Conservation (phyloP, 2,888 invertebrate genomes). For the Alsophila aescularia region DNA sequence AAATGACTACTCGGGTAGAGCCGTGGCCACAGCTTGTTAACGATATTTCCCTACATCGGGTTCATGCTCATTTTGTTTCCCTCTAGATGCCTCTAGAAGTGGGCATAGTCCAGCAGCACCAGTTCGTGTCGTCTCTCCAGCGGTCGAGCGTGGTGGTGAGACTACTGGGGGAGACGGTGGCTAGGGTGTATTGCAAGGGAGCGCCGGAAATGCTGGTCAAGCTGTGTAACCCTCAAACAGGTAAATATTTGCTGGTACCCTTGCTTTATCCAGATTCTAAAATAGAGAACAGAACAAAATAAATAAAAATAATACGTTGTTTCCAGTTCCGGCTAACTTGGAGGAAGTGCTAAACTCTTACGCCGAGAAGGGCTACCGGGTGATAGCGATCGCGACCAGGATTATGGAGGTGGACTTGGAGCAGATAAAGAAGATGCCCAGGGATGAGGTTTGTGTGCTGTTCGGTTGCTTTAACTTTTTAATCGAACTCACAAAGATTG, state of each 20-base stretch:
- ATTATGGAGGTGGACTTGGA: slow-evolving; percentile 88
- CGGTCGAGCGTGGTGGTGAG: slow-evolving; percentile 95
- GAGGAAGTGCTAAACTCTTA: slow-evolving; percentile 91
- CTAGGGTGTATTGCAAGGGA: slow-evolving; percentile 95
- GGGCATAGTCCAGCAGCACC: slow-evolving; percentile 93
- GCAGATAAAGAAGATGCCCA: slow-evolving; percentile 89
- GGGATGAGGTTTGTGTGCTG: slow-evolving; percentile 86
- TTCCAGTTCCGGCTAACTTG: slow-evolving; percentile 91
- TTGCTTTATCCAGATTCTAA: neutral
- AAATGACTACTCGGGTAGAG: too few relatives aligned
- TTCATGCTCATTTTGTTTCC: neutral
- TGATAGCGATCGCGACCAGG: slow-evolving; percentile 94
- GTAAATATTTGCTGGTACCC: too few relatives aligned
- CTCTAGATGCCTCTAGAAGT: slow-evolving; percentile 85
- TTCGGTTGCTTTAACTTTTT: too few relatives aligned
- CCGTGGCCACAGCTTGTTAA: too few relatives aligned
- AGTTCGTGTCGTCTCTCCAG: slow-evolving; percentile 94
- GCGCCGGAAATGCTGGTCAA: slow-evolving; percentile 96
- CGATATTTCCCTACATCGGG: too few relatives aligned
- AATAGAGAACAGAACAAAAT: too few relatives aligned
- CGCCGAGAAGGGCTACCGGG: slow-evolving; percentile 96
- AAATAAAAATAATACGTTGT: neutral
- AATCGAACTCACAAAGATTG: too few relatives aligned
- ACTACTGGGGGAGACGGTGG: slow-evolving; percentile 88
- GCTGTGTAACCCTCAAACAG: slow-evolving; percentile 89